phyloP scores from a whole-genome alignment of 2,113 vertebrate genomes.

The Oriolus oriolus region DNA sequence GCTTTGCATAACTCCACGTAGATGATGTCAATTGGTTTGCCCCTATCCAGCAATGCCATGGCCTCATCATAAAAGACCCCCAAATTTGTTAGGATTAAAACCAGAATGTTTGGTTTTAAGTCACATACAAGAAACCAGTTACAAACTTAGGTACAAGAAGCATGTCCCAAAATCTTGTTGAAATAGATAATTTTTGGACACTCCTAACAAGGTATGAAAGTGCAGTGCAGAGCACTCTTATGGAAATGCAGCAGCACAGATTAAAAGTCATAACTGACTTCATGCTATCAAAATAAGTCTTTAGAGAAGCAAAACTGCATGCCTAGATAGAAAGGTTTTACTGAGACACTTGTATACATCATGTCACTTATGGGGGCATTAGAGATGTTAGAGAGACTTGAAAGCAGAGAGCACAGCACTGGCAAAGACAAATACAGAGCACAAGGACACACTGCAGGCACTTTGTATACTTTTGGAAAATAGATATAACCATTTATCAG shows the following conservation, averaged over 20 bases:
- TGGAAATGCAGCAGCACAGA: not conserved
- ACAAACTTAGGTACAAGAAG: not conserved
- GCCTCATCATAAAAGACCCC: not conserved
- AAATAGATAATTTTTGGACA: not conserved
- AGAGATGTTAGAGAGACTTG: not conserved
- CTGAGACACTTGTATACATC: not conserved
- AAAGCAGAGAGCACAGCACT: not conserved
- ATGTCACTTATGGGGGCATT: no score
- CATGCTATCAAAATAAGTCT: not conserved
- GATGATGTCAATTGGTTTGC: not conserved
- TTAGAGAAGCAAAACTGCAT: not conserved
- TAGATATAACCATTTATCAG: not conserved
- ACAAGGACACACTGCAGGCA: not conserved
- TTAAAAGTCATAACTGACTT: not conserved
- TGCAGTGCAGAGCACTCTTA: not conserved
- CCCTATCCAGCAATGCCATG: no score
- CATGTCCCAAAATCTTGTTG: not conserved
- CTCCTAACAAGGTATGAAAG: not conserved
- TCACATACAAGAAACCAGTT: not conserved
- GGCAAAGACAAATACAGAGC: not conserved
- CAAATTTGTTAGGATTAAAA: not conserved
- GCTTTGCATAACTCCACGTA: fast-evolving
- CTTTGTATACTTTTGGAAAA: not conserved
- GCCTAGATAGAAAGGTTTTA: not conserved
- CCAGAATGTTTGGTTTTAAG: not conserved